Base-by-base conservation (phyloP, 2,888 invertebrate species). In the Himalopsyche anomala region DNA sequence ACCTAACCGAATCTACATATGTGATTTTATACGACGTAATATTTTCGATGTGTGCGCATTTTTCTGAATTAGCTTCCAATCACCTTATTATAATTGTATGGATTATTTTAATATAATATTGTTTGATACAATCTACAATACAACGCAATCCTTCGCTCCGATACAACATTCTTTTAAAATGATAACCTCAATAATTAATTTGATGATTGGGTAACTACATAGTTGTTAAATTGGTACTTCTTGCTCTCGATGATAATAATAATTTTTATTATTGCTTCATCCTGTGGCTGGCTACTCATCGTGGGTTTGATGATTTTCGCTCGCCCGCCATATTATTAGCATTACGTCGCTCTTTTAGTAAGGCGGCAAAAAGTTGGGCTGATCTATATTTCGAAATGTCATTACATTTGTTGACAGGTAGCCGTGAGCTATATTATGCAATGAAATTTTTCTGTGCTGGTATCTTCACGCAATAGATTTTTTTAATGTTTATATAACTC, bases 341-440 rank as follows among this genome's bases (percentile, higher is more conserved):
- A 62, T 62, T 62, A 62, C 62, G 62, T 19, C 12, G 19, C 19
- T 62, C n/a, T 62, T 62, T 19, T 62, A 8, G n/a, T 62, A 62
- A 62, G 62, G 4, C 62, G 62, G 62, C 19, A 62, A 62, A 62
- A 62, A 62, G 19, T 62, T 62, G 62, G 62, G 28, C 28, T 62
- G 62, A 62, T 62, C 62, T 62, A 62, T 62, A 62, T 62, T 62
- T 62, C 62, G 62, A 62, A 62, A 62, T 62, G 62, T 62, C 62
- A 62, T 62, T 62, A 62, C 62, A 5, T 62, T 62, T 19, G 62
- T 62, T 62, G 62, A 62, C 62, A 62, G 62, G 62, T 62, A 62
- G 62, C 62, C 62, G 62, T 62, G 28, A 62, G 62, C 19, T 62
- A 62, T 62, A 28, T 62, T 62, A 62, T 62, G 62, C 62, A 62